phyloP scores from a whole-genome alignment of 2,888 invertebrate species.

The Polia nebulosa region DNA sequence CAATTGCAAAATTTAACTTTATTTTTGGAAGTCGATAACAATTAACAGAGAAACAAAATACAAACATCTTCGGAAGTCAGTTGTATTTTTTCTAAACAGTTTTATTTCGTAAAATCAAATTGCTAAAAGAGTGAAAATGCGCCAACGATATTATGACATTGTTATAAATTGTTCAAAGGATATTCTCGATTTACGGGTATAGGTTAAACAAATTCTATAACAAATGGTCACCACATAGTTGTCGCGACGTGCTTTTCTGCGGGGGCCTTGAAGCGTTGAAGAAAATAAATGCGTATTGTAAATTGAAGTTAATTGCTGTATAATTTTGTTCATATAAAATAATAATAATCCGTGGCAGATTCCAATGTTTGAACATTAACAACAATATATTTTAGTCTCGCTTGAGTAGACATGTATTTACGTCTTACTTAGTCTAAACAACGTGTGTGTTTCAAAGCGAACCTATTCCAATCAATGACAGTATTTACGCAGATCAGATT shows the following conservation, averaged over 20 bases:
- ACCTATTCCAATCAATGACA: constrained; percentile 25
- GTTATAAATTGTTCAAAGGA: too few species aligned
- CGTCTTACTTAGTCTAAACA: constrained; percentile 22
- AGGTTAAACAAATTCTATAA: neutral
- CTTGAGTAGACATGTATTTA: neutral
- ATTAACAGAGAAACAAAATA: too few species aligned
- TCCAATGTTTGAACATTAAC: neutral
- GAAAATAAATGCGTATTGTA: too few species aligned
- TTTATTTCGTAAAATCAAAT: neutral
- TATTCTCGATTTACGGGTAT: too few species aligned
- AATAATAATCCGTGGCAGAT: neutral
- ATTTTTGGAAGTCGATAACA: too few species aligned
- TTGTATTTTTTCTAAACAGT: too few species aligned
- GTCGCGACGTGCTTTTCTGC: too few species aligned
- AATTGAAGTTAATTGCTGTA: too few species aligned
- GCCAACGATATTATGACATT: too few species aligned
- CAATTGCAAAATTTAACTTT: too few species aligned
- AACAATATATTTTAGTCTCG: neutral
- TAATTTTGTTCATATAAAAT: neutral
- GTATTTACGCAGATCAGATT: constrained; percentile 23
- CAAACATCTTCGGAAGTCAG: too few species aligned
- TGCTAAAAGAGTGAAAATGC: neutral
- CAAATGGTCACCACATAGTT: neutral
- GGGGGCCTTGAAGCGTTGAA: too few species aligned
- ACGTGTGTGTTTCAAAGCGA: neutral